These are phyloP conservation scores for Cardinalis cardinalis DNA, from an alignment of 2,113 vertebrate genomes.

Conservation along the genomic window DNA sequence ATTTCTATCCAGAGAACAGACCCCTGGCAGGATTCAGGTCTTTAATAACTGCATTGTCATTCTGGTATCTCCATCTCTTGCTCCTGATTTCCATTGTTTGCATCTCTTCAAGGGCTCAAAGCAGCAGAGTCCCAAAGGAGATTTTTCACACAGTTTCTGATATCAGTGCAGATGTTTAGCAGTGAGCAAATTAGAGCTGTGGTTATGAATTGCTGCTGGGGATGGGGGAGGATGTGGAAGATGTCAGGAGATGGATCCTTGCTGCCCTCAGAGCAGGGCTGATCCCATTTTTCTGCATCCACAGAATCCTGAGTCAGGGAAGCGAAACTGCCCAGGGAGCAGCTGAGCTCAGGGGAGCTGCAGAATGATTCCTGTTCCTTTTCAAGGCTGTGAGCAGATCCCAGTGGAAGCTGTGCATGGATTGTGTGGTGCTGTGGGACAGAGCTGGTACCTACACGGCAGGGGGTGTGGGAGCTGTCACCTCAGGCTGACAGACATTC, in stretches of 20 bases:
- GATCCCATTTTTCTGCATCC: neutral
- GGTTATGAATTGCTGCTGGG: neutral
- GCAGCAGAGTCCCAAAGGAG: neutral
- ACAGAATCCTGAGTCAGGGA: neutral
- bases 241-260: neutral
- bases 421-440: neutral
- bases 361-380: neutral
- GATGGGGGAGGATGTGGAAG: neutral
- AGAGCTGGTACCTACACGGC: too few relatives aligned
- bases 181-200: neutral
- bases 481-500: neutral
- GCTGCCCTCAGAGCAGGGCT: neutral
- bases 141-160: neutral
- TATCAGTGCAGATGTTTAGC: neutral
- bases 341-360: neutral
- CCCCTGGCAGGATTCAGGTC: neutral
- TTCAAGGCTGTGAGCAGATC: neutral
- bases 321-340: neutral
- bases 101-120: neutral
- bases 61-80: neutral
- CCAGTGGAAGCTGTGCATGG: neutral
- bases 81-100: conserved; percentile 5
- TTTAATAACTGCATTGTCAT: conserved; percentile 1
- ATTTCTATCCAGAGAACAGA: neutral
- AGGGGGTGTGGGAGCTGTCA: neutral